Evolutionary conservation across 2,888 invertebrate genomes (phyloP).

Genomic region (Drosophila cracens): DNA sequence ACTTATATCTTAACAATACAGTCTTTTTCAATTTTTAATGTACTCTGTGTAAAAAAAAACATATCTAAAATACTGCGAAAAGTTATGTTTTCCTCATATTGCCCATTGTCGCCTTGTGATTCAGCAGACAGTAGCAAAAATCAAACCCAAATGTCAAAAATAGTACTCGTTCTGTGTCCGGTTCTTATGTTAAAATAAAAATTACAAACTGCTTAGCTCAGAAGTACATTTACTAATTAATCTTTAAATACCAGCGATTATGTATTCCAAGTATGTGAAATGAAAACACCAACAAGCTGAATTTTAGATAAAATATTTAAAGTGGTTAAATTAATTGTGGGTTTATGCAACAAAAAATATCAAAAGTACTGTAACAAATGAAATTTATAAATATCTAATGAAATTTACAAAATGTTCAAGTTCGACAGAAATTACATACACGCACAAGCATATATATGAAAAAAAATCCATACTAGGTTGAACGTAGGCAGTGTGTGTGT

Average conservation of each 20-base stretch:
- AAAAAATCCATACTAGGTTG: slow-evolving; percentile 36
- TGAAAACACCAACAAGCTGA: slow-evolving; percentile 16
- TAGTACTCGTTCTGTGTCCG: not conserved
- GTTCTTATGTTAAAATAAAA: not conserved
- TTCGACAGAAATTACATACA: slow-evolving; percentile 78
- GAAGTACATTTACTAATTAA: not conserved
- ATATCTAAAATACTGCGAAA: not conserved
- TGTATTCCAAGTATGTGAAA: not conserved
- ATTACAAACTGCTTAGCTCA: not conserved
- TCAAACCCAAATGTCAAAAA: not conserved
- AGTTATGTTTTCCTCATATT: not conserved
- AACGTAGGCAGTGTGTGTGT: not conserved
- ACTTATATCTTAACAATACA: too few relatives aligned
- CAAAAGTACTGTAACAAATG: slow-evolving; percentile 63
- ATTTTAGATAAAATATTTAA: slow-evolving; percentile 34
- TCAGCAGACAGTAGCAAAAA: not conserved
- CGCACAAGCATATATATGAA: slow-evolving; percentile 42
- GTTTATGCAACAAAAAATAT: slow-evolving; percentile 49
- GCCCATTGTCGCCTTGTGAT: not conserved
- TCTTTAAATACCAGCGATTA: too few relatives aligned
- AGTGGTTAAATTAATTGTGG: slow-evolving; percentile 37
- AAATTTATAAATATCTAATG: slow-evolving; percentile 67
- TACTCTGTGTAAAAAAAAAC: not conserved
- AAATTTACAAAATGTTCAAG: slow-evolving; percentile 72
- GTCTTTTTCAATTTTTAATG: not conserved